Evolutionary conservation across 2,888 invertebrate genomes (phyloP), one percentile per base, ranked within the genome.

Genomic region (Dysmachus trigonus): DNA sequence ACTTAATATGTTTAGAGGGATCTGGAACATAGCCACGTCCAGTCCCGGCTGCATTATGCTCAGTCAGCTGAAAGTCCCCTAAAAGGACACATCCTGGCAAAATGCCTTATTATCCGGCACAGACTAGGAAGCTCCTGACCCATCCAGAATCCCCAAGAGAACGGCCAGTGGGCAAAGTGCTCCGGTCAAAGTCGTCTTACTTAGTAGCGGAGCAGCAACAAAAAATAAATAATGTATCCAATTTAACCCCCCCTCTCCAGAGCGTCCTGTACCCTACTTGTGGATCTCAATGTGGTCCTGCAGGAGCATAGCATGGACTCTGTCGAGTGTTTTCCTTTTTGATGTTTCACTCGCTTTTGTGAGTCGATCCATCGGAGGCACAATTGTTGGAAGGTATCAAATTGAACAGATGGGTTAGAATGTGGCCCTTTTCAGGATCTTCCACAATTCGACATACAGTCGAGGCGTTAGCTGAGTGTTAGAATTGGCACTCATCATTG

Each of bases 31-130:
- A 5, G 51, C 62, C 27, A 27, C 10, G 62, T 62, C 10, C 62
- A 62, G 7, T 62, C 22, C 62, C 62, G 8, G 82, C 71, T 62
- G 71, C 71, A 82, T 82, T 62, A 53, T 62, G 82, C 41, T 62
- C 82, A 82, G 30, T 82, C 82, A 82, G 53, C 51, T 82, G 82
- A 82, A 82, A 82, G 53, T 82, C 82, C 35, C 22, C 31, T 7
- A 35, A 82, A 18, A 33, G 71, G 82, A 62, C 35, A 35, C 47
- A 82, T 82, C 35, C 82, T 82, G 82, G 82, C 71, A 82, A 82
- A 38, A 82, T 71, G 82, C 82, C 71, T 82, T 82, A 82, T 82
- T 82, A 82, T 82, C 71, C 33, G 31, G n/a, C 31, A 79, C 47
- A 79, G 51, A 41, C 47, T 47, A 79, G 51, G 51, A 51, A 31